phyloP scores from a whole-genome alignment of 2,888 invertebrate species.

The Mellilla xanthometata region DNA sequence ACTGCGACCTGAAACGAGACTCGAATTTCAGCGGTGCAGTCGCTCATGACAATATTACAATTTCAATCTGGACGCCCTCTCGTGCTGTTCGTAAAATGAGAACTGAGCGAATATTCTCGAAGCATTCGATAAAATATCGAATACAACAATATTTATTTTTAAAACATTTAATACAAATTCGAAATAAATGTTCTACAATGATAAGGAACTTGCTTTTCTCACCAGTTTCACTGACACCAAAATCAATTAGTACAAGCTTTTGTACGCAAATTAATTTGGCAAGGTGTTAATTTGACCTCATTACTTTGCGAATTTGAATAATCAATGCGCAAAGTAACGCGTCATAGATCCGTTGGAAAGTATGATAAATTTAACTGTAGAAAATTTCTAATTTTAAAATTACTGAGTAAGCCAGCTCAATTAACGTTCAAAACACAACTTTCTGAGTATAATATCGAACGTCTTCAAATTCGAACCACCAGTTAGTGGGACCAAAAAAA shows the following conservation, averaged over 20 bases:
- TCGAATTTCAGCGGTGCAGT: conserved; percentile 34
- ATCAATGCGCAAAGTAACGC: neutral
- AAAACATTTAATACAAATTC: no score
- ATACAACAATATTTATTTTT: no score
- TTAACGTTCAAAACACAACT: no score
- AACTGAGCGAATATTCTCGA: conserved; percentile 37
- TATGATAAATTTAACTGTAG: no score
- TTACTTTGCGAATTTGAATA: conserved; percentile 1
- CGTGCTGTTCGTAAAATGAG: conserved; percentile 56
- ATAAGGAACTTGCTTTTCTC: no score
- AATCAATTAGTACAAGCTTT: conserved; percentile 2
- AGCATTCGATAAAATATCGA: neutral
- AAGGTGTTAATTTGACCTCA: conserved; percentile 11
- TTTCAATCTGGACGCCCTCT: conserved; percentile 55
- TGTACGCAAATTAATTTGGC: conserved; percentile 12
- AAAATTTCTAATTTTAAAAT: no score
- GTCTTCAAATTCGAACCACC: conserved; percentile 42
- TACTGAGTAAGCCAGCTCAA: no score
- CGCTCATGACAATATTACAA: conserved; percentile 48
- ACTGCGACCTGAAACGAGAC: conserved; percentile 7
- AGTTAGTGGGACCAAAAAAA: conserved; percentile 68
- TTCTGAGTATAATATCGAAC: conserved; percentile 8
- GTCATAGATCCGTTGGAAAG: no score
- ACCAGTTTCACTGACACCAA: no score
- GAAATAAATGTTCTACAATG: no score